phyloP scores from a whole-genome alignment of 23 tunicate species.

The Halocynthia aurantium region DNA sequence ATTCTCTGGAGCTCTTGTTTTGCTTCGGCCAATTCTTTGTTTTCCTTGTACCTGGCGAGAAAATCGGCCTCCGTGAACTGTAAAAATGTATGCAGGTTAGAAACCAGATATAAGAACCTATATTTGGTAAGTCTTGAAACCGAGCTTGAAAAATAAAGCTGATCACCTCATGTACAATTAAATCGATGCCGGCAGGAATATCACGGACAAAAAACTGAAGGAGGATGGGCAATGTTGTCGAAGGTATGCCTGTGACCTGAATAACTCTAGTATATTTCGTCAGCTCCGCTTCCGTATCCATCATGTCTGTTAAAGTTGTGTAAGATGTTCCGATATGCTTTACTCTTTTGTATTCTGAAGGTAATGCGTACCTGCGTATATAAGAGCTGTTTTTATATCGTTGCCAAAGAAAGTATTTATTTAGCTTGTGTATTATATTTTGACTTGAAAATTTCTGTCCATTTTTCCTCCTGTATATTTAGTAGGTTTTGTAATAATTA shows the following conservation, averaged over 20 bases:
- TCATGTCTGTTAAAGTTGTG: slow-evolving; percentile 3
- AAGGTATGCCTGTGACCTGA: slow-evolving; percentile 28
- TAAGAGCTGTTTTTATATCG: too few species aligned
- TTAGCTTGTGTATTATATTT: too few species aligned
- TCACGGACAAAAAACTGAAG: slow-evolving; percentile 29
- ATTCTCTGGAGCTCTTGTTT: not conserved
- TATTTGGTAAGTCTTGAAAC: not conserved
- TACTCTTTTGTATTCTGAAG: slow-evolving; percentile 26
- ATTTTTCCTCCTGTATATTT: too few species aligned
- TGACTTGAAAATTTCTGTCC: too few species aligned
- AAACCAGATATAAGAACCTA: not conserved
- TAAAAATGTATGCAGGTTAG: not conserved
- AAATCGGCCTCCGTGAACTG: slow-evolving; percentile 23
- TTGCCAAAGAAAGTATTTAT: too few species aligned
- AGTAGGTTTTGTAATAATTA: too few species aligned
- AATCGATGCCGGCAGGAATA: slow-evolving; percentile 31
- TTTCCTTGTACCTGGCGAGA: slow-evolving; percentile 4
- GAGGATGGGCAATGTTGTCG: slow-evolving; percentile 25
- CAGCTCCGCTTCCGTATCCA: slow-evolving; percentile 24
- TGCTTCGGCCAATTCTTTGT: not conserved
- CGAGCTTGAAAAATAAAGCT: not conserved
- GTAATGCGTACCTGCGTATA: slow-evolving; percentile 64
- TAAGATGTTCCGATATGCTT: slow-evolving; percentile 10
- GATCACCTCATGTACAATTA: slow-evolving; percentile 16
- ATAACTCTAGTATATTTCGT: slow-evolving; percentile 36